Evolutionary conservation across 2,888 invertebrate species (phyloP).

Genomic region (Ennomos fuscantarius): DNA sequence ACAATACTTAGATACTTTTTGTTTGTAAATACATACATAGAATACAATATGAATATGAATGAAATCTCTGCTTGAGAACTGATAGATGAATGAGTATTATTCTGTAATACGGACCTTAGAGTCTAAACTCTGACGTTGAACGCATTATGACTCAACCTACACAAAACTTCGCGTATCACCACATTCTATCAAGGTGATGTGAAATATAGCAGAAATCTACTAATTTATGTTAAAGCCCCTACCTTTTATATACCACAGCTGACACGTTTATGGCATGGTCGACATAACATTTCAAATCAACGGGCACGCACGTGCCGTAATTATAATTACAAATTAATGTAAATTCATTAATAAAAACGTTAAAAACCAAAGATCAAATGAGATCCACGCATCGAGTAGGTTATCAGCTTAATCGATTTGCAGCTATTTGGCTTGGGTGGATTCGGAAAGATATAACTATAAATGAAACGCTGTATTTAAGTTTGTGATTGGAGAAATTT

Average conservation of each 20-base stretch:
- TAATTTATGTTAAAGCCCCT: constrained; percentile 40
- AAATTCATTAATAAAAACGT: constrained; percentile 39
- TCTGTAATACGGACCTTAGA: too few relatives aligned
- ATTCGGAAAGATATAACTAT: constrained; percentile 5
- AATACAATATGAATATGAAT: too few relatives aligned
- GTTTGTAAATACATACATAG: too few relatives aligned
- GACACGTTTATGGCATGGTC: constrained; percentile 34
- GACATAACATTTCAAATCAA: constrained; percentile 18
- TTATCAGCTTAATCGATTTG: constrained; percentile 22
- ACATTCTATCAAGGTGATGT: constrained; percentile 32
- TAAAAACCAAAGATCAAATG: constrained; percentile 15
- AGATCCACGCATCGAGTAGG: constrained; percentile 9
- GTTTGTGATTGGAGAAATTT: constrained; percentile 9
- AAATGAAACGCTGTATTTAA: background rate
- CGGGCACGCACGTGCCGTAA: constrained; percentile 35
- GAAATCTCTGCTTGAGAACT: too few relatives aligned
- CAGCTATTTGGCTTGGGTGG: constrained; percentile 14
- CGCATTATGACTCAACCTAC: constrained; percentile 2
- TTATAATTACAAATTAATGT: constrained; percentile 43
- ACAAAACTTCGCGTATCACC: constrained; percentile 5
- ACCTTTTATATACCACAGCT: constrained; percentile 23
- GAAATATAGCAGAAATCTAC: constrained; percentile 38
- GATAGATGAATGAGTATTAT: too few relatives aligned
- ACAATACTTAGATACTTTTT: too few relatives aligned
- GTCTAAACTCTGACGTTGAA: too few relatives aligned